These are phyloP conservation scores for Ammodytes dubius DNA, from an alignment of 2,113 vertebrate genomes.

Conservation along the genomic window DNA sequence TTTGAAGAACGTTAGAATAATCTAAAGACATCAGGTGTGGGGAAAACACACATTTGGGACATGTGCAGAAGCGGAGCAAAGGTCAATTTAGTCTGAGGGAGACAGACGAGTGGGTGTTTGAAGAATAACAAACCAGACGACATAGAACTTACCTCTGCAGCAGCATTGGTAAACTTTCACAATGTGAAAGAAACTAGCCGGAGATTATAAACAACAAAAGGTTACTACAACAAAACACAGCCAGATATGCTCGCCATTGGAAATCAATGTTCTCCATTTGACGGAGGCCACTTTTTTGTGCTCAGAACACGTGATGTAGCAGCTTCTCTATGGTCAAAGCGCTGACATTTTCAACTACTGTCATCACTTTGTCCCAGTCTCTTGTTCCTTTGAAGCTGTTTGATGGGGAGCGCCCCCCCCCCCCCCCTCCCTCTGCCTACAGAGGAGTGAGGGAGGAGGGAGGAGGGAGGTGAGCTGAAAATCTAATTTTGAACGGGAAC, in stretches of 20 bases:
- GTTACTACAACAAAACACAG: constrained; percentile 37
- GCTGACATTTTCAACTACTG: constrained; percentile 66
- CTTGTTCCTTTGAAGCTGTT: constrained; percentile 59
- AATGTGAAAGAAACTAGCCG: constrained; percentile 10
- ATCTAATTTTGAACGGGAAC: constrained; percentile 10
- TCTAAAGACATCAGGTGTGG: constrained; percentile 4
- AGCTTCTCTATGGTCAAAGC: constrained; percentile 18
- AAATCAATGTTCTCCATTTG: constrained; percentile 71
- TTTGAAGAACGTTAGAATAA: constrained; percentile 10
- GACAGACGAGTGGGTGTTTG: constrained; percentile 45
- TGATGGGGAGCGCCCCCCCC: constrained; percentile 23
- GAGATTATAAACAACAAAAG: constrained; percentile 63
- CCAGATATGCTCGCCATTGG: constrained; percentile 51
- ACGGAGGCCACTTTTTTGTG: constrained; percentile 38
- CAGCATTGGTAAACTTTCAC: constrained; percentile 23
- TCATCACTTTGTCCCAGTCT: constrained; percentile 48
- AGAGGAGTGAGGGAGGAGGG: background rate
- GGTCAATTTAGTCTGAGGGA: constrained; percentile 44
- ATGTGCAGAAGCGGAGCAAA: constrained; percentile 32
- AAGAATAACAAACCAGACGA: constrained; percentile 59
- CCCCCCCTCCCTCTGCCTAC: background rate
- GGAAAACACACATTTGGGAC: constrained; percentile 33
- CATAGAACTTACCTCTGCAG: constrained; percentile 22
- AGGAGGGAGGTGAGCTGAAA: constrained; percentile 18
- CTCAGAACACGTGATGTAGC: constrained; percentile 42